Percentiles rank a stretch among this genome's conserved stretches.
These are phyloP conservation scores for Pedionomus torquatus DNA, from an alignment of 2,113 vertebrate genomes.

Conservation along the genomic window DNA sequence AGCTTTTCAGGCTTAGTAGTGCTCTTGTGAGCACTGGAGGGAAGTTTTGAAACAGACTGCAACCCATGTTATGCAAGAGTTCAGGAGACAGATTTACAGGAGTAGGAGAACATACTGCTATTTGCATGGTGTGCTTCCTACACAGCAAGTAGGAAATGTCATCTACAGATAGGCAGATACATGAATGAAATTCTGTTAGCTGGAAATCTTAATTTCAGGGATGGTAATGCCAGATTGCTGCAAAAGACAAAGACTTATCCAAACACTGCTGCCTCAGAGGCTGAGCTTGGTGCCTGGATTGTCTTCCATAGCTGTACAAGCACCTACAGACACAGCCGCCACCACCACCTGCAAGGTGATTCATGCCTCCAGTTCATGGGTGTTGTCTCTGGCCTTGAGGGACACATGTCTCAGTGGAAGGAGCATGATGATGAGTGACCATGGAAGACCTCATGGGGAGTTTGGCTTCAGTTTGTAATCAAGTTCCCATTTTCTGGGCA, in stretches of 20 bases:
- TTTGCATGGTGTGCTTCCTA: neutral
- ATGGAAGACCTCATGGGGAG: neutral
- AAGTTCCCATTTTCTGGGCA: neutral
- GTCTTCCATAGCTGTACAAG: neutral
- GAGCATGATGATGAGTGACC: neutral
- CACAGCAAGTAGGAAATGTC: neutral
- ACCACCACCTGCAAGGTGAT: neutral
- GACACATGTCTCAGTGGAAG: neutral
- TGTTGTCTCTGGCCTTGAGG: neutral
- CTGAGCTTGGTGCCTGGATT: neutral
- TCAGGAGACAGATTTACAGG: neutral
- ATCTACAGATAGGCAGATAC: neutral
- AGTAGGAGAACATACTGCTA: neutral
- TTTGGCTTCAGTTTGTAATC: neutral
- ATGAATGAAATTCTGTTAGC: neutral
- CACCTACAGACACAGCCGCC: neutral
- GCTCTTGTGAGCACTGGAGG: neutral
- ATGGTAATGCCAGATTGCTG: neutral
- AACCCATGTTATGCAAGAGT: neutral
- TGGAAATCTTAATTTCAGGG: neutral
- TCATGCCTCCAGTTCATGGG: accelerated
- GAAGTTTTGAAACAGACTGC: neutral
- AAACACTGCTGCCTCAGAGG: neutral
- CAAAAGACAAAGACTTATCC: neutral
- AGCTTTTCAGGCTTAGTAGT: neutral